Evolutionary conservation across 2,888 invertebrate species (phyloP).

Genomic region (Dryocosmus kuriphilus): DNA sequence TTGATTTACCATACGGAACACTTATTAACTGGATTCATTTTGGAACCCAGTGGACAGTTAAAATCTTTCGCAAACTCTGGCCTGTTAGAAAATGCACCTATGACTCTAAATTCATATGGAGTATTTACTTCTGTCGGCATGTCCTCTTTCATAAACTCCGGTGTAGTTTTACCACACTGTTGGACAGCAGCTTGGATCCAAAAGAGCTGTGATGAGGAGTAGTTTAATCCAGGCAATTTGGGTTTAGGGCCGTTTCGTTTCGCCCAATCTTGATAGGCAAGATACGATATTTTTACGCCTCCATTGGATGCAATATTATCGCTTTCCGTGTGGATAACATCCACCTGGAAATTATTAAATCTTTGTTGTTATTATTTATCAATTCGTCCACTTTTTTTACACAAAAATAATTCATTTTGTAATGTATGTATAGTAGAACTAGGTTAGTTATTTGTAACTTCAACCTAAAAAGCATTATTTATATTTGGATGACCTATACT

Average conservation of each 20-base stretch:
- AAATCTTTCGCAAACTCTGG: slow-evolving; percentile 81
- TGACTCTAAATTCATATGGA: slow-evolving; percentile 82
- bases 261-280: slow-evolving; percentile 80
- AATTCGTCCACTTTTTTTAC: accelerated
- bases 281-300: slow-evolving; percentile 92
- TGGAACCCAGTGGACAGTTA: slow-evolving; percentile 80
- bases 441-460: too few species aligned
- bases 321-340: too few species aligned
- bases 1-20: too few species aligned
- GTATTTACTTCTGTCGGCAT: too few species aligned
- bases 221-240: too few species aligned
- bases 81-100: slow-evolving; percentile 81
- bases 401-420: not conserved
- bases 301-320: slow-evolving; percentile 97
- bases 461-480: too few species aligned
- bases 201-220: slow-evolving; percentile 76
- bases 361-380: not conserved
- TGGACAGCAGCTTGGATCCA: slow-evolving; percentile 80
- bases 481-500: too few species aligned
- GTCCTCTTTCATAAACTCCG: slow-evolving; percentile 87
- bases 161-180: slow-evolving; percentile 81
- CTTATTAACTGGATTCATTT: slow-evolving; percentile 83
- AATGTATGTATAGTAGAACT: not conserved
- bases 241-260: too few species aligned
- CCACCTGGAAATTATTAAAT: slow-evolving; percentile 80